Conservation (phyloP, 2,113 vertebrate genomes). For the Chlamydotis undulata region DNA sequence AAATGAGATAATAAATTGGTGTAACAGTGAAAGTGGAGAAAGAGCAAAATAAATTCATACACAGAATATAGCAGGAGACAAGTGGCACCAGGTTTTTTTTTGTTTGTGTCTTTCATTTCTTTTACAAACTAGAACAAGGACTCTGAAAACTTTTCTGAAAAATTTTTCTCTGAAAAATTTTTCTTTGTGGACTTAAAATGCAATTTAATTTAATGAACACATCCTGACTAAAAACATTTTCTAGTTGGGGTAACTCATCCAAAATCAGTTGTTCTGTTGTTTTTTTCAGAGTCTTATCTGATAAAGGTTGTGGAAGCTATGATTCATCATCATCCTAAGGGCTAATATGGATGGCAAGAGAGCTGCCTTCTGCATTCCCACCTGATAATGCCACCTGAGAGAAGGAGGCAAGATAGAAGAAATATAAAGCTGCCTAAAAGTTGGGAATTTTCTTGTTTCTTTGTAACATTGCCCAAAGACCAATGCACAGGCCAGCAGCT, state of each 20-base stretch:
- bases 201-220: background rate
- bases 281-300: background rate
- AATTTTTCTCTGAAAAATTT: background rate
- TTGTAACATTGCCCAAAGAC: background rate
- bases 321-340: background rate
- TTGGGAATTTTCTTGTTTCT: background rate
- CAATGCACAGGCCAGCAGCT: background rate
- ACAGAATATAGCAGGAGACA: background rate
- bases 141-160: background rate
- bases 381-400: background rate
- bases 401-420: background rate
- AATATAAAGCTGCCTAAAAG: background rate
- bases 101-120: background rate
- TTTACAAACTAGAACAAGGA: background rate
- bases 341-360: background rate
- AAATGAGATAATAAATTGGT: slow-evolving; percentile 11
- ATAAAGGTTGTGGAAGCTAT: background rate
- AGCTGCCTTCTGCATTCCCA: background rate
- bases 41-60: background rate
- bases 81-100: background rate
- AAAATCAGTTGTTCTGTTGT: background rate
- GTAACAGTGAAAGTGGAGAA: background rate
- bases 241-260: background rate
- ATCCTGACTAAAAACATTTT: background rate
- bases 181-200: background rate